phyloP scores from a whole-genome alignment of 2,113 vertebrate genomes.

The Pangasianodon gigas region DNA sequence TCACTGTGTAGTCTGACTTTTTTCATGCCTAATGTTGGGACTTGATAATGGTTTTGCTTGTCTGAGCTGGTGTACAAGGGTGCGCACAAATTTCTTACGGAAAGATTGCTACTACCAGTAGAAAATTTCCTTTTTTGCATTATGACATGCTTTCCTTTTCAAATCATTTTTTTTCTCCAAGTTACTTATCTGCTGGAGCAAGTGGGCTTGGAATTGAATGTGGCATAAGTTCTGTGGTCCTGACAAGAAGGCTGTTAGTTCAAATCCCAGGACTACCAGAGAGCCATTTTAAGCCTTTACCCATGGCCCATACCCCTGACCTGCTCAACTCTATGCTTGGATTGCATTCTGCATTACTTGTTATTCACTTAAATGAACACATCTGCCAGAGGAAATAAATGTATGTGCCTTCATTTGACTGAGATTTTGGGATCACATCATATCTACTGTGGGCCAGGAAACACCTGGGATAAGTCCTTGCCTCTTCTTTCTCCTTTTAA shows the following conservation, averaged over 20 bases:
- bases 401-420: background rate
- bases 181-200: background rate
- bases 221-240: background rate
- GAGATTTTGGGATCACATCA: background rate
- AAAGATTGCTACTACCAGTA: background rate
- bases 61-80: background rate
- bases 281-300: background rate
- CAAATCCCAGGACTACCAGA: background rate
- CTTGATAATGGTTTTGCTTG: background rate
- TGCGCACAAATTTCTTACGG: background rate
- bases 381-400: background rate
- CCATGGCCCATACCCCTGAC: background rate
- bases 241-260: background rate
- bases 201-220: background rate
- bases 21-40: background rate
- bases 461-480: background rate
- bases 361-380: conserved; percentile 1
- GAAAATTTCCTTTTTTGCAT: background rate
- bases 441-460: conserved; percentile 14
- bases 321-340: background rate
- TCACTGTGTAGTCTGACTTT: background rate
- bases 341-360: background rate
- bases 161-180: background rate
- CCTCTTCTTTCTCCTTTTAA: background rate
- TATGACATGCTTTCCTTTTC: background rate